Evolutionary conservation across 2,888 invertebrate species (phyloP), one percentile per base, ranked within the genome.

Genomic region (Campaea margaritaria): DNA sequence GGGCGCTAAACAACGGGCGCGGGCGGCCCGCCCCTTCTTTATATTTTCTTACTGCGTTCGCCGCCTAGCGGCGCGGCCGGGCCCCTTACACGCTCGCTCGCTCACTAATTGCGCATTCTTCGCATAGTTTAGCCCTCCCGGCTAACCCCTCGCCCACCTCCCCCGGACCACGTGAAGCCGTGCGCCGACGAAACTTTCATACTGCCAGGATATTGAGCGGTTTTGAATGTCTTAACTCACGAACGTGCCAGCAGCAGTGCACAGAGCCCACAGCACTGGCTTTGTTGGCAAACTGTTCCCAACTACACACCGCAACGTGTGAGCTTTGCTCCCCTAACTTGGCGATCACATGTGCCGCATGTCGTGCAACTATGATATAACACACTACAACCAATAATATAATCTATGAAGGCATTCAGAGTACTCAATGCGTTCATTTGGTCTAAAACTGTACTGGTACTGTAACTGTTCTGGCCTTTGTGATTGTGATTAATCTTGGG

Each of bases 31-130:
- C 93, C 93, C 94, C 93, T 94, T 94, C 94, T 94, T 94, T 94
- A 94, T 94, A 94, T 94, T 94, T 94, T 94, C 94, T 94, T 92
- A 91, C 91, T 94, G 94, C 93, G 89, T 91, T 91, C 91, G 90
- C 90, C 91, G 87, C 87, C 89, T 89, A 82, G 88, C 88, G 87
- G 86, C 90, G 86, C 91, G 92, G 93, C 93, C 92, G 93, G 94
- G 93, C 94, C 91, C 91, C 93, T 89, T 93, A 93, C 93, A 93
- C 93, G 93, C 94, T 93, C 94, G 95, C 94, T 94, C 95, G 95
- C 94, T 96, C 96, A 96, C 96, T 97, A 97, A 97, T 97, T 97
- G 96, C 96, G 96, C 96, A 97, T 97, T 97, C 97, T 96, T 97
- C 96, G 96, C 96, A 97, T 97, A 97, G 96, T 97, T 97, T 96